phyloP scores from a whole-genome alignment of 2,113 vertebrate genomes.

The Ornithorhynchus anatinus region DNA sequence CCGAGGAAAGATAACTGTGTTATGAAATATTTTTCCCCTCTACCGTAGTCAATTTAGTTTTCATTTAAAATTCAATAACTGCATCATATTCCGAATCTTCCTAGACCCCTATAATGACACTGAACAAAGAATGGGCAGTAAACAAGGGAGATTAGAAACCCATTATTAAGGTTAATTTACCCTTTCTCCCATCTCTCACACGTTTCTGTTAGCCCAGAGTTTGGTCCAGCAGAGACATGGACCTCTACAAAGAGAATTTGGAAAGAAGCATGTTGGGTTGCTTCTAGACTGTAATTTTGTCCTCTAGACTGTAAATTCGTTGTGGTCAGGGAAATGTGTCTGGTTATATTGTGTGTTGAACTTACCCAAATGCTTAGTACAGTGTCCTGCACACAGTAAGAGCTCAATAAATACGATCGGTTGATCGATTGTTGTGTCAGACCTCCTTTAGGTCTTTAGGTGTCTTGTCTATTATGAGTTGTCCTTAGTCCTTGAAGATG shows the following conservation, averaged over 20 bases:
- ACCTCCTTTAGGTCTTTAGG: no score
- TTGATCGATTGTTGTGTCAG: no score
- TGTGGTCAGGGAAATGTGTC: no score
- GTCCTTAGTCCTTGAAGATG: no score
- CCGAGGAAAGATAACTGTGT: constrained; percentile 66
- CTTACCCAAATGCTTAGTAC: no score
- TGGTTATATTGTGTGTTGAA: no score
- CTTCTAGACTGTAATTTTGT: no score
- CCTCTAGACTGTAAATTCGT: no score
- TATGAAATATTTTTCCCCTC: constrained; percentile 62
- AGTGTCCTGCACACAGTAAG: no score
- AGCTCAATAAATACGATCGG: no score
- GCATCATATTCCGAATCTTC: constrained; percentile 60
- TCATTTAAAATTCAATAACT: constrained; percentile 74
- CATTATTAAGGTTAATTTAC: constrained; percentile 55
- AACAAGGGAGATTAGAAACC: constrained; percentile 67
- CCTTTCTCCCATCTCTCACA: not conserved
- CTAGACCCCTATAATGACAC: constrained; percentile 58
- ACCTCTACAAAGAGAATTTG: not conserved
- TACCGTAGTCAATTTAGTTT: constrained; percentile 68
- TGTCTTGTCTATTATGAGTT: no score
- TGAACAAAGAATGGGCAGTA: constrained; percentile 61
- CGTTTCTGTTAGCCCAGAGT: constrained; percentile 32
- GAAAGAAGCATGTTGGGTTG: constrained; percentile 36
- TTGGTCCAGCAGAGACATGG: constrained; percentile 23